Conservation (phyloP, 92 coral and sea anemone genomes). For the Diadumene lineata region DNA sequence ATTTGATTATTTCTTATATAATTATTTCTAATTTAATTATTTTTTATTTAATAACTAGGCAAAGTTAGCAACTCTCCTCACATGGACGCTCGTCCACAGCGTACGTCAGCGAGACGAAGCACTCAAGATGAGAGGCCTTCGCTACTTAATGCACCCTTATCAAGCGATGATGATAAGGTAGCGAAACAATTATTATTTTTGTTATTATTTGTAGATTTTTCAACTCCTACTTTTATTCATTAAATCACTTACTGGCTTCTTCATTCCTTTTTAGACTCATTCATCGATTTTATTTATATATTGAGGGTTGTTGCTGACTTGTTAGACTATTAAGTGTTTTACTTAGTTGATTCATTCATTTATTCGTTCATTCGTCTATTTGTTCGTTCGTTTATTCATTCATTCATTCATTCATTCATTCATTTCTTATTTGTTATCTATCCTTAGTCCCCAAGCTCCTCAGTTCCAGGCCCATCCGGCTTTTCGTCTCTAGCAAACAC, state of each 20-base stretch:
- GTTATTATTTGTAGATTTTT: background rate
- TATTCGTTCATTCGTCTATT: background rate
- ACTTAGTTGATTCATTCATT: background rate
- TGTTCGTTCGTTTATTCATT: background rate
- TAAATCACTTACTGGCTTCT: background rate
- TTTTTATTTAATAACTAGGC: too few species aligned
- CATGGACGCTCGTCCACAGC: conserved; percentile 69
- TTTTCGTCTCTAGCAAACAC: background rate
- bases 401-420: background rate
- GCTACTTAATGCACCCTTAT: conserved; percentile 58
- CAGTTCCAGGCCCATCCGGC: background rate
- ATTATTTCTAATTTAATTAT: too few species aligned
- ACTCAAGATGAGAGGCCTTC: conserved; percentile 11
- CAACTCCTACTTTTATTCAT: background rate
- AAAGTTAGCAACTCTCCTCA: conserved; percentile 69
- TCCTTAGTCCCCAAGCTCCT: background rate
- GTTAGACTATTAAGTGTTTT: too few species aligned
- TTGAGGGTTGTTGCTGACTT: too few species aligned
- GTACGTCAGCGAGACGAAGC: conserved; percentile 56
- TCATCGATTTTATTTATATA: too few species aligned
- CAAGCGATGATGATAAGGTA: conserved; percentile 29
- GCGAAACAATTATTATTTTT: background rate
- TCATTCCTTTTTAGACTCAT: background rate
- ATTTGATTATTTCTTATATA: too few species aligned
- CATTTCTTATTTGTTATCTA: background rate